Evolutionary conservation across 2,797 vertebrate species (phyloP), one percentile per base, ranked within the genome.

Genomic region (Apodemus agrarius): DNA sequence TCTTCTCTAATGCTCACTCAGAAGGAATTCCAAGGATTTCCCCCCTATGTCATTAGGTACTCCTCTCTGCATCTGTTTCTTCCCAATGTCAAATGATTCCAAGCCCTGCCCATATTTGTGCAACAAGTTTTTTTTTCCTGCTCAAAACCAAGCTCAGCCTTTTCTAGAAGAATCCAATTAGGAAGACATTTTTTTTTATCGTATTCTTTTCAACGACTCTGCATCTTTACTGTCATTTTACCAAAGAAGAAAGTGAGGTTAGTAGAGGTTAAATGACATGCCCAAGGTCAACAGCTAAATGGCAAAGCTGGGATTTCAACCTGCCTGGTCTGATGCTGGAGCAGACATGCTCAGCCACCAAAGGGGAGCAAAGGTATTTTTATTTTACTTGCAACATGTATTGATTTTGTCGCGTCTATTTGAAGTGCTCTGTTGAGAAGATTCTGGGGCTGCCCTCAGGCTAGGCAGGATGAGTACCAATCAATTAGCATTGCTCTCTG

Each of bases 81-180:
- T 83, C 67, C 67, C 43, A 19, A 31, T 84, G 26, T 63, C 37
- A 29, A 2, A 74, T n/a, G 34, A 14, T 83, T 76, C 61, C 21
- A n/a, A 1, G 21, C 3, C 7, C 22, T 61, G 4, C 31, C 69
- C 2, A 8, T 80, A 22, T n/a, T 21, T 6, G 22, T 63, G 81
- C 17, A 40, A 0, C 43, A 40, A 31, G n/a, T 40, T 29, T 69
- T 34, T 34, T 67, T 31, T 31, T 63, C 37, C 46, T 34, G 34
- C 84, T 90, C 61, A 94, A 61, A 96, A 90, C 81, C 92, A 76
- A 21, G 93, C 76, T 95, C 81, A 97, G 40, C 67, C 89, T 96
- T 91, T 80, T 88, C 52, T 24, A 3, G 89, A 74, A 95, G 92
- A 97, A 97, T 96, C 95, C 96, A 96, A 59, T 97, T 94, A 91